Conservation (phyloP, 2,113 vertebrate genomes). For the Melanostigma gelatinosum region DNA sequence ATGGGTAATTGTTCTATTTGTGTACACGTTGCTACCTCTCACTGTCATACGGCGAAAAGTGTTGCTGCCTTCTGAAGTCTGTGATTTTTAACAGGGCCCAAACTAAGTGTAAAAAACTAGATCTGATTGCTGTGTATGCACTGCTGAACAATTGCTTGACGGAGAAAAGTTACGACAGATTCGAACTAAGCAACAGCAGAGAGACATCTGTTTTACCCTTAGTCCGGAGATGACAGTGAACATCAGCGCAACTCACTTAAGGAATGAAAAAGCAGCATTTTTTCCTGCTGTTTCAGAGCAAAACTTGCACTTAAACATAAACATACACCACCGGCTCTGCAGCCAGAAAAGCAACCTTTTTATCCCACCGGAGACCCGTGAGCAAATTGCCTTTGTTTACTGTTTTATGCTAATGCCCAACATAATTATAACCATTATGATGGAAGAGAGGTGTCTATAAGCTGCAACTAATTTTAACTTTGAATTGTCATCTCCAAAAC, state of each 20-base stretch:
- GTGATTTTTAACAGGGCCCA: conserved; percentile 34
- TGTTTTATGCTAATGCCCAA: conserved; percentile 43
- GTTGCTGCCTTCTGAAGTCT: conserved; percentile 32
- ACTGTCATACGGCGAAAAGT: conserved; percentile 19
- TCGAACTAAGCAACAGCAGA: conserved; percentile 31
- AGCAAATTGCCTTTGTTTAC: conserved; percentile 62
- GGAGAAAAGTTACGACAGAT: conserved; percentile 41
- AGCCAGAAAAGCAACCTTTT: background rate
- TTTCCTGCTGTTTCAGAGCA: conserved; percentile 19
- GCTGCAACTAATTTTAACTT: conserved; percentile 60
- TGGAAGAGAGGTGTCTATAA: conserved; percentile 48
- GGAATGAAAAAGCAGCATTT: background rate
- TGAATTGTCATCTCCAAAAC: conserved; percentile 62
- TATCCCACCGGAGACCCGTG: background rate
- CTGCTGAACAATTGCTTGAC: conserved; percentile 51
- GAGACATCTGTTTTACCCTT: conserved; percentile 52
- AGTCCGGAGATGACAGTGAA: conserved; percentile 39
- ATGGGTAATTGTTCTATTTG: conserved; percentile 44
- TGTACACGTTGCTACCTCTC: conserved; percentile 1
- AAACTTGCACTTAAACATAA: conserved; percentile 10
- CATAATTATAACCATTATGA: conserved; percentile 46
- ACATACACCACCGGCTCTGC: background rate
- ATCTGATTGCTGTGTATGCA: conserved; percentile 40
- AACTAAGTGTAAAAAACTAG: conserved; percentile 53
- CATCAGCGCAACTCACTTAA: conserved; percentile 9